phyloP scores from a whole-genome alignment of 2,888 invertebrate species.

The Pegoplata infirma region DNA sequence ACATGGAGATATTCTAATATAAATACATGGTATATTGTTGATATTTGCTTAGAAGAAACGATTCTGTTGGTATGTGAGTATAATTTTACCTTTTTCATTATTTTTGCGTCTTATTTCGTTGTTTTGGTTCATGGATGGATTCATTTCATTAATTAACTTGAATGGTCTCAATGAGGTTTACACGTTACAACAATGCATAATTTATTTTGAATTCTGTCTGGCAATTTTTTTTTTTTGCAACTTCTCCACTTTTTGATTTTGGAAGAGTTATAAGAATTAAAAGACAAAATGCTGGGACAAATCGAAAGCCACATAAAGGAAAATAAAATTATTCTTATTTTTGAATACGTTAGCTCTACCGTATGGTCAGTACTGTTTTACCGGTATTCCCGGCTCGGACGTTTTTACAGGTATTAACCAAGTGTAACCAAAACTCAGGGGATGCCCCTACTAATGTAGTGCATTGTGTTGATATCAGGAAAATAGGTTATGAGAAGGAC shows the following conservation, averaged over 20 bases:
- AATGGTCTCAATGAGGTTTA: conserved; percentile 72
- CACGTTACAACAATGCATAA: conserved; percentile 76
- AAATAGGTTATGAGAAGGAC: too few relatives aligned
- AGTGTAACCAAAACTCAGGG: too few relatives aligned
- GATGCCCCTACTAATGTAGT: too few relatives aligned
- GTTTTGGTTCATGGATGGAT: conserved; percentile 63
- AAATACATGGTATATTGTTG: not conserved
- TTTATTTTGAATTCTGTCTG: conserved; percentile 74
- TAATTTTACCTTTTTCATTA: conserved; percentile 21
- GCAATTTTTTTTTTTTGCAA: conserved; percentile 64
- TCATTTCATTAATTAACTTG: conserved; percentile 75
- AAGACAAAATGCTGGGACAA: conserved; percentile 10
- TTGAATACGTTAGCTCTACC: too few relatives aligned
- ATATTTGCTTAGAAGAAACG: not conserved
- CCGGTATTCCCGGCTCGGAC: too few relatives aligned
- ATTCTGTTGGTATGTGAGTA: conserved; percentile 4
- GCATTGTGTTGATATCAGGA: too few relatives aligned
- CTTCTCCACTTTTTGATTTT: not conserved
- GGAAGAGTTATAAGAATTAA: not conserved
- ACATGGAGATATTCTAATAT: not conserved
- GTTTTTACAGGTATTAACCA: too few relatives aligned
- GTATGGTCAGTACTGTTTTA: too few relatives aligned
- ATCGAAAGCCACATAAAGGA: too few relatives aligned
- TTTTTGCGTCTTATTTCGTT: conserved; percentile 31
- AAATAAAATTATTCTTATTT: too few relatives aligned